Conservation (phyloP, 2,113 vertebrate genomes). For the mouse (Mus musculus) region GRCm39 chr1:108349501-108350000, state of each 20-base stretch:
- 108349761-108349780: background rate
- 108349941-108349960: background rate
- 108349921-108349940: rapidly evolving
- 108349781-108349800: background rate
- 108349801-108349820: background rate
- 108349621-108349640: background rate
- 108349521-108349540: background rate
- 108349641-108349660: background rate
- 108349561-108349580: background rate
- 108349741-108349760: background rate
- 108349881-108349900: background rate
- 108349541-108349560: background rate
- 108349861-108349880: background rate
- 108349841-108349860: too few species aligned
- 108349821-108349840: background rate
- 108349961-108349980: background rate
- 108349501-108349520: too few species aligned
- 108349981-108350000: background rate
- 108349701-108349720: background rate
- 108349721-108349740: background rate
- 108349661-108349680: background rate
- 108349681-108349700: background rate
- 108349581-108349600: rapidly evolving
- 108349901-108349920: background rate
- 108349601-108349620: background rate